A percentile compares a stretch with the other conserved stretches of the same genome.
These are phyloP conservation scores for Oreochromis mossambicus DNA, from an alignment of 2,797 vertebrate species.

Conservation along the genomic window DNA sequence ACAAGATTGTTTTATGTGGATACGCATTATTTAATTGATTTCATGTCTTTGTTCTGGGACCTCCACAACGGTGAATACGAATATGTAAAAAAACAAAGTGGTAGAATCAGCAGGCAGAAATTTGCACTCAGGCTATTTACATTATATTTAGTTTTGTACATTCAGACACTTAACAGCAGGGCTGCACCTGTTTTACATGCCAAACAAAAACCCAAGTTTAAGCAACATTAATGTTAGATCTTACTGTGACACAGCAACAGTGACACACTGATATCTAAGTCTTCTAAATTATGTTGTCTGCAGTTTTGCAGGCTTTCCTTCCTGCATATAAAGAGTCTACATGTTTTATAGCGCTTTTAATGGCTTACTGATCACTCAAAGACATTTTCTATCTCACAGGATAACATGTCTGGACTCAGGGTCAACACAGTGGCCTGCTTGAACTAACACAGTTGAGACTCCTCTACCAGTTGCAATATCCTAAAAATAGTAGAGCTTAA, in stretches of 20 bases:
- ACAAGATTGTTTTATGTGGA: not conserved
- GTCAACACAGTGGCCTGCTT: not conserved
- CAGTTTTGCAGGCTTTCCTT: not conserved
- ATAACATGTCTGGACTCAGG: rapidly evolving
- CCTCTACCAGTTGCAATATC: not conserved
- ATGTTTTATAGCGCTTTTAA: not conserved
- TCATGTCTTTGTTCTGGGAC: rapidly evolving
- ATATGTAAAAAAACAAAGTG: not conserved
- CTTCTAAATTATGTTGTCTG: not conserved
- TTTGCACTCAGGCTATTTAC: not conserved
- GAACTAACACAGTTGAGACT: not conserved
- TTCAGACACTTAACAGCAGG: not conserved
- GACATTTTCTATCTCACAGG: not conserved
- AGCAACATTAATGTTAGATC: not conserved
- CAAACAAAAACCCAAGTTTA: not conserved
- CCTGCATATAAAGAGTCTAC: not conserved
- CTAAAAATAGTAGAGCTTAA: not conserved
- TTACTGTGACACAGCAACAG: not conserved
- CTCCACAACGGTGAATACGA: rapidly evolving
- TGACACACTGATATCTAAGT: not conserved
- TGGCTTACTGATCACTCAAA: too few species aligned
- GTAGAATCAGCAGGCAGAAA: not conserved
- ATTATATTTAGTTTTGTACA: not conserved
- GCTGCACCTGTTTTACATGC: not conserved
- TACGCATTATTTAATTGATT: not conserved